Base-by-base conservation (phyloP, 2,797 vertebrate species). In the Gila robusta region DNA sequence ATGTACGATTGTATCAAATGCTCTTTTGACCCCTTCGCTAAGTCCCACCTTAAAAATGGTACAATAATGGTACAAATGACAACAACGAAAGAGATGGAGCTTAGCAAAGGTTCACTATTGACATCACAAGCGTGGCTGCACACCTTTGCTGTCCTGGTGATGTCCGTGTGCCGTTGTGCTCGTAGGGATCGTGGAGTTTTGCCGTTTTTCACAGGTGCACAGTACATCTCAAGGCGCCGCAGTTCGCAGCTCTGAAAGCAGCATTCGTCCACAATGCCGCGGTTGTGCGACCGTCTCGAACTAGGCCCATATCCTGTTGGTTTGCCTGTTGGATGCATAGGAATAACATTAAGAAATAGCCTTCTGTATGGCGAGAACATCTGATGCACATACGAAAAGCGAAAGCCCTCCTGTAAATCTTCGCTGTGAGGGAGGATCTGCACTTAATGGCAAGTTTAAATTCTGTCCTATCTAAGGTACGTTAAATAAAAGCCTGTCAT, bases 241-340 rank as follows among this genome's bases (percentile, higher is more conserved):
- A 99, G 96, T 92, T 99, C 98, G 90, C 98, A 99, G 90, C 98
- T 99, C 94, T 98, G 98, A 96, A 99, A 99, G 96, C 98, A 99
- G 96, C 98, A 99, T 91, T 99, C 98, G 2, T 99, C 97, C 94
- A 99, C 98, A 71, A 99, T 99, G 93, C 98, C 98, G 28, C 96
- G 96, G 92, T 96, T 95, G 83, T 96, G 96, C n/a, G 96, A 93
- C 85, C 98, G 96, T 91, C 98, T 96, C 89, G 96, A 95, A 91
- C 93, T 98, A 88, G 96, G 95, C 86, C 98, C 98, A 67, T 99
- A 99, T 81, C 98, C 98, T 26, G 96, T 95, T 49, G 98, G 98
- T 96, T 99, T 99, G 95, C 95, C 98, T 99, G 91, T 89, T 78
- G n/a, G 83, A 87, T 82, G 83, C 54, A 84, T 39, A 76, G 17